These are phyloP conservation scores for Lepidurus apus DNA, from an alignment of 1,140 invertebrate species.

Conservation along the genomic window DNA sequence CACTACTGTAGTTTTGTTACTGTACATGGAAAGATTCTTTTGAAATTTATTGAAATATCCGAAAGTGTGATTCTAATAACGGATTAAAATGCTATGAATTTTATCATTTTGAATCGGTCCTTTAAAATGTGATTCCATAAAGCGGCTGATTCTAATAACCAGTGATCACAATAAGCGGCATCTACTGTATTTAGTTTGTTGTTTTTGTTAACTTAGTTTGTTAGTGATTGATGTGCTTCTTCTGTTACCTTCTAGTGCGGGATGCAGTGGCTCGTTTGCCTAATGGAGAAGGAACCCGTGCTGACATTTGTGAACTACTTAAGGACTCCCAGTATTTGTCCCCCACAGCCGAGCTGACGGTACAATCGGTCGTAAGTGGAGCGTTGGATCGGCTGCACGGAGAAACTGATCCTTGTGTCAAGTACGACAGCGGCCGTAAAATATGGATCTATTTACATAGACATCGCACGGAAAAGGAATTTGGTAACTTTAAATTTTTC, in stretches of 20 bases:
- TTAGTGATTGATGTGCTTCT: neutral
- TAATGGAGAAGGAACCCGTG: conserved; percentile 85
- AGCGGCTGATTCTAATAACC: no score
- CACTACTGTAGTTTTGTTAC: no score
- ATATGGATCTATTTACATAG: conserved; percentile 86
- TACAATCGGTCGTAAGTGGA: conserved; percentile 81
- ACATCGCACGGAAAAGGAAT: conserved; percentile 67
- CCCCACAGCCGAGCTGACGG: conserved; percentile 54
- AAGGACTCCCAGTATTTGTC: conserved; percentile 80
- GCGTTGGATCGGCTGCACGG: conserved; percentile 82
- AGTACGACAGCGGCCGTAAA: conserved; percentile 80
- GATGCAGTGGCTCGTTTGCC: conserved; percentile 88
- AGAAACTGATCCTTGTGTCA: conserved; percentile 81
- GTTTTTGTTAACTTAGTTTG: no score
- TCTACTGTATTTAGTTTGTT: neutral
- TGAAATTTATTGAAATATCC: no score
- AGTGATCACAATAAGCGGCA: no score
- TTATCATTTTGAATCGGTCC: no score
- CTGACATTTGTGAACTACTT: conserved; percentile 77
- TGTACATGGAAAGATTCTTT: no score
- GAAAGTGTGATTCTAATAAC: no score
- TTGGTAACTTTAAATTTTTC: conserved; percentile 51
- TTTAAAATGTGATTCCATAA: no score
- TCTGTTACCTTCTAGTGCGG: conserved; percentile 54
- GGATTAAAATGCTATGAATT: no score